Base-by-base conservation (phyloP, 2,797 vertebrate genomes). In the Chlorospingus semifuscus region DNA sequence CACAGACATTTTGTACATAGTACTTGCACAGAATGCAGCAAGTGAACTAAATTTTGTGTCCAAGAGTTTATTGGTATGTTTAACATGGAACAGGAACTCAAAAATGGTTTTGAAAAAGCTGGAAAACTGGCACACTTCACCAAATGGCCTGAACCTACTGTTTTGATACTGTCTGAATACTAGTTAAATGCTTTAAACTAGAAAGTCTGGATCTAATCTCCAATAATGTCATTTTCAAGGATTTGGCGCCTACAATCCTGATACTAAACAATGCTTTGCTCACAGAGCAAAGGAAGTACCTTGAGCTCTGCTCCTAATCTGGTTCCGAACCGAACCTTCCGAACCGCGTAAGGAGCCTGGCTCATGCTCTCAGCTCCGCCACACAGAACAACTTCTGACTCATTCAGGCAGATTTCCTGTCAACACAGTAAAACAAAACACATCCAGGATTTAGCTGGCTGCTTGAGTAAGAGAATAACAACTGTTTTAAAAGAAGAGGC, bases 351-450 rank as follows among this genome's bases (percentile, higher is more conserved):
- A 0, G 99, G 99, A 12, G 98, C 94, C 83, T 99, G 99, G 97
- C 99, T 99, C 99, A 99, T 99, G 91, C 80, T 99, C 96, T 99
- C 99, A 1, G 99, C 98, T 24, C 99, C 99, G 8, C 98, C 99
- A 66, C 99, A 99, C 66, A 99, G 95, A 22, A 99, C 99, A 41
- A 99, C 97, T 96, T 99, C 99, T 0, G 99, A 98, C 12, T 99
- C 99, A 68, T 98, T 98, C 9, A 98, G 98, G 92, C 98, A 98
- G 86, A 99, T 99, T 95, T 99, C 99, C 99, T 99, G 95, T 81
- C 79, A 71, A 50, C 37, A 80, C 37, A 87, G 56, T 63, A 77
- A 85, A 70, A 19, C 49, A 53, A 29, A 81, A 64, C 15, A 81
- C 14, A 39, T 11, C 3, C 1, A 65, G 46, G 24, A 65, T 44